Evolutionary conservation across 2,797 vertebrate genomes (phyloP), one percentile per base, ranked within the genome.

Genomic region (Urosaurus nigricauda): DNA sequence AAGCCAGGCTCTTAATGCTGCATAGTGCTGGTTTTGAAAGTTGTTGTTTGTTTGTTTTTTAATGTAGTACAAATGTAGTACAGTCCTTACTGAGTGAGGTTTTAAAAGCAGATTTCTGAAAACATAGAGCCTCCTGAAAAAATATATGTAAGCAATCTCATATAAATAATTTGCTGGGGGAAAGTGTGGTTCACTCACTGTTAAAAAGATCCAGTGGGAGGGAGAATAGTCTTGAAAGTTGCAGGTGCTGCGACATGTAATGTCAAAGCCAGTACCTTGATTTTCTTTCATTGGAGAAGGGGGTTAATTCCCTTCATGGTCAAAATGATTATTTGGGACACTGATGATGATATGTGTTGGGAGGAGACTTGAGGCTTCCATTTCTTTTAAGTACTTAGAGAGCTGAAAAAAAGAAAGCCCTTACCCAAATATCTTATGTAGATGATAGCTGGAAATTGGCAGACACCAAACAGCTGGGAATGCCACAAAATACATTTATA

Each of bases 401-500:
- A 47, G 21, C 6, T 4, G 65, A 29, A 77, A 77, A n/a, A 73
- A 47, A 47, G 40, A 73, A 26, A 40, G 40, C 60, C 5, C 58
- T 75, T 73, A 17, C 24, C 14, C 3, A 75, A 47, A 16, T 74
- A 12, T 29, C 56, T 79, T 70, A 79, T 70, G 47, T 14, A 63
- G 13, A 65, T 56, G 40, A 65, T 58, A 88, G 73, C 70, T 82
- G 71, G 40, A 74, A 56, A 35, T 19, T 63, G 79, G 56, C 56
- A 83, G 70, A 82, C 32, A 35, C 13, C 16, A 40, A 74, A 47
- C 53, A 63, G 37, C 56, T 74, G 79, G 79, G 82, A 75, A 87
- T 51, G 19, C 29, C 43, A 63, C 79, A 87, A 63, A 87, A 26
- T 47, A 21, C 32, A 35, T 73, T 87, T 87, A 43, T 68, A 82